A percentile compares a stretch with the other conserved stretches of the same genome.
Evolutionary conservation across 2,797 vertebrate genomes (phyloP).

Genomic region (Pampus argenteus): DNA sequence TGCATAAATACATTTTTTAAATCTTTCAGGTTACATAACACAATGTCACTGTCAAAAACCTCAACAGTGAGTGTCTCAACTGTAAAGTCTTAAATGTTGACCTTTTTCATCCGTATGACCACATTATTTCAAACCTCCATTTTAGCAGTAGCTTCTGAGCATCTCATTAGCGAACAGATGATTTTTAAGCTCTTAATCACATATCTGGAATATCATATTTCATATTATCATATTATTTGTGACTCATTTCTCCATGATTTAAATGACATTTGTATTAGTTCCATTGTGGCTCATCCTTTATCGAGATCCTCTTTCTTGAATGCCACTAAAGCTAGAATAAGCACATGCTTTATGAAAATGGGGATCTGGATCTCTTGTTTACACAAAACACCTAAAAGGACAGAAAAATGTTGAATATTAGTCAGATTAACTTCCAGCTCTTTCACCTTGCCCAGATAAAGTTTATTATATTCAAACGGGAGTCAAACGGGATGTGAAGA

Average conservation of each 20-base stretch:
- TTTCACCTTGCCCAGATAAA: neutral
- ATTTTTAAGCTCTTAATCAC: conserved; percentile 41
- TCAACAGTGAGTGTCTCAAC: no score
- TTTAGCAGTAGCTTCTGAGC: neutral
- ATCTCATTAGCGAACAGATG: conserved; percentile 28
- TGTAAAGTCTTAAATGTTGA: neutral
- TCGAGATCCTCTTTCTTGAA: neutral
- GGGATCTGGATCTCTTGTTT: conserved; percentile 5
- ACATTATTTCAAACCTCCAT: conserved; percentile 2
- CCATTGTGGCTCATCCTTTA: neutral
- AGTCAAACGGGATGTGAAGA: neutral
- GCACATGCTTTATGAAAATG: neutral
- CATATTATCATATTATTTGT: conserved; percentile 17
- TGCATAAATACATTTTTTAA: neutral
- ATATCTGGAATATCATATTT: conserved; percentile 26
- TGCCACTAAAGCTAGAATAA: neutral
- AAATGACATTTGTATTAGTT: conserved; percentile 23
- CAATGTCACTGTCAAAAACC: no score
- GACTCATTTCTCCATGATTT: conserved; percentile 16
- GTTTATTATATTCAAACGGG: neutral
- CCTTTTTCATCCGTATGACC: neutral
- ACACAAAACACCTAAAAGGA: conserved; percentile 27
- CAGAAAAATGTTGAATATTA: neutral
- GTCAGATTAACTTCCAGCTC: neutral
- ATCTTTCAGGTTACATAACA: no score